These are phyloP conservation scores for Streptopelia turtur DNA, from an alignment of 2,797 vertebrate genomes.

Conservation along the genomic window DNA sequence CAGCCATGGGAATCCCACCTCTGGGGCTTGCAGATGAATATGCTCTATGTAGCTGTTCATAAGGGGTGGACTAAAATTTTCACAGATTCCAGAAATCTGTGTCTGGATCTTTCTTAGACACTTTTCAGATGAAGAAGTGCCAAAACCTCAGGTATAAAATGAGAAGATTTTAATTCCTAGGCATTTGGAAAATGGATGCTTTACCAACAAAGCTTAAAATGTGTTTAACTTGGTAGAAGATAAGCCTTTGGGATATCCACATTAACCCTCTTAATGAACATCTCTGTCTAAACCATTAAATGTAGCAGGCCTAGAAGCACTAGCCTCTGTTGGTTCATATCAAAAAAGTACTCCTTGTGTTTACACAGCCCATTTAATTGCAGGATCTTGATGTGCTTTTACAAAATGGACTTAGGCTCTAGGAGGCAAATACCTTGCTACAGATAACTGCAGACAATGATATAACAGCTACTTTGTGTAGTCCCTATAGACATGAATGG, in stretches of 20 bases:
- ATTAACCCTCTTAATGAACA: background rate
- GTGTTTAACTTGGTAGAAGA: background rate
- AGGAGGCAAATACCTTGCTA: background rate
- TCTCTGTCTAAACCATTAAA: background rate
- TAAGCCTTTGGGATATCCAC: background rate
- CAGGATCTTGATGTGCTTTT: background rate
- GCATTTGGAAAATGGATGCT: background rate
- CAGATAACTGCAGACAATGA: background rate
- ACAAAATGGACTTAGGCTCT: background rate
- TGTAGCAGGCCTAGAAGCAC: background rate
- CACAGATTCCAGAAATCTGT: background rate
- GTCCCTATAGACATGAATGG: background rate
- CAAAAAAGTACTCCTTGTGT: background rate
- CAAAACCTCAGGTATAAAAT: background rate
- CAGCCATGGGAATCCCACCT: accelerated
- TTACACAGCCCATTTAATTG: background rate
- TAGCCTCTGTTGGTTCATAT: background rate
- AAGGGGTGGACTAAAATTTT: background rate
- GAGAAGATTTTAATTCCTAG: background rate
- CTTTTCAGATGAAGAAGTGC: background rate
- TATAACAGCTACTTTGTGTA: background rate
- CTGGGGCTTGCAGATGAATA: background rate
- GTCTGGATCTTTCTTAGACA: background rate
- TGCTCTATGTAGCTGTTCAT: background rate
- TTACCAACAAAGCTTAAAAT: background rate